Conservation (phyloP, 2,797 vertebrate genomes). For the Hozukius guyotensis region DNA sequence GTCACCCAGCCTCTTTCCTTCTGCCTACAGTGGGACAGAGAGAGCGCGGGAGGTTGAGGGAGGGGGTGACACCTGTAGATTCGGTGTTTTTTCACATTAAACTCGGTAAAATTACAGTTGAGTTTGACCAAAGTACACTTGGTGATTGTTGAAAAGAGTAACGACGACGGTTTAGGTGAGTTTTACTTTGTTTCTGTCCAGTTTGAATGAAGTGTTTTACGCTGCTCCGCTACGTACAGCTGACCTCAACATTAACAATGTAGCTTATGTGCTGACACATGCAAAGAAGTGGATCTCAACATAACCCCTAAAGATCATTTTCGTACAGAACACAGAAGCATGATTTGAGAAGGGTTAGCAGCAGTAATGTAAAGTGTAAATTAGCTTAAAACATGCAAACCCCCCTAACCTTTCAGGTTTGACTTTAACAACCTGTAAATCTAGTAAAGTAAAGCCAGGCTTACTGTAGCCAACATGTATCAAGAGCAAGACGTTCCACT, state of each 20-base stretch:
- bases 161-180: too few relatives aligned
- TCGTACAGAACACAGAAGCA: neutral
- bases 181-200: too few relatives aligned
- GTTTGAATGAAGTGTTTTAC: too few relatives aligned
- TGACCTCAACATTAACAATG: neutral
- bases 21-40: too few relatives aligned
- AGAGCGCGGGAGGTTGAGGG: fast-evolving
- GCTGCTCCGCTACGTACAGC: too few relatives aligned
- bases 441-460: neutral
- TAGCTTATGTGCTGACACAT: neutral
- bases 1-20: too few relatives aligned
- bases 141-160: too few relatives aligned
- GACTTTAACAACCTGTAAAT: neutral
- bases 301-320: neutral
- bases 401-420: neutral
- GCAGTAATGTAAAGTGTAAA: neutral
- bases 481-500: neutral
- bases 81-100: too few relatives aligned
- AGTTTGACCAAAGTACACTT: fast-evolving
- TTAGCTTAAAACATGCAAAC: neutral
- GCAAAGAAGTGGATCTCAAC: neutral
- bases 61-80: too few relatives aligned
- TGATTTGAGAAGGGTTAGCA: neutral
- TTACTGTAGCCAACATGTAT: neutral
- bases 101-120: too few relatives aligned